These are phyloP conservation scores for Scaptomyza montana DNA, from an alignment of 1,140 invertebrate species.

Conservation along the genomic window DNA sequence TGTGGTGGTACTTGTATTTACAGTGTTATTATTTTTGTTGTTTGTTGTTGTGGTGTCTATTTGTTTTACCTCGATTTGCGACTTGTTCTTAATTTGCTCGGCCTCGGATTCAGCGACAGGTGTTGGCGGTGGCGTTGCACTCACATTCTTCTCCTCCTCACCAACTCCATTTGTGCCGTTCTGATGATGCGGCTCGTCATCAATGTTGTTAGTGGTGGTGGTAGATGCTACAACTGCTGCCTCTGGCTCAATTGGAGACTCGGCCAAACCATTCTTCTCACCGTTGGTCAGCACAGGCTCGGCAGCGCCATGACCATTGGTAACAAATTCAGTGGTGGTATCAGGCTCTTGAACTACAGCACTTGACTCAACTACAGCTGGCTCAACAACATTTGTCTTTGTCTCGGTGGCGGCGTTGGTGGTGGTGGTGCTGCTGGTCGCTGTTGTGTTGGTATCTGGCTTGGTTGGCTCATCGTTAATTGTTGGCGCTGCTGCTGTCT, in stretches of 20 bases:
- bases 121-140: slow-evolving; percentile 70
- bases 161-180: slow-evolving; percentile 70
- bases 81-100: slow-evolving; percentile 73
- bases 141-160: slow-evolving; percentile 49
- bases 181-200: slow-evolving; percentile 68
- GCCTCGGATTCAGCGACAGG: slow-evolving; percentile 64
- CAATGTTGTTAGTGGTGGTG: slow-evolving; percentile 56
- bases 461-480: slow-evolving; percentile 50
- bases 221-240: slow-evolving; percentile 21
- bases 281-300: slow-evolving; percentile 64
- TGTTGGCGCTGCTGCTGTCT: slow-evolving; percentile 35
- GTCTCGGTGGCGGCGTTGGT: slow-evolving; percentile 37
- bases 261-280: slow-evolving; percentile 63
- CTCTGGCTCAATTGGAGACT: slow-evolving; percentile 59
- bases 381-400: slow-evolving; percentile 85
- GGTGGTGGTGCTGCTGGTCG: slow-evolving; percentile 19
- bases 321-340: slow-evolving; percentile 52
- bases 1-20: slow-evolving; percentile 70
- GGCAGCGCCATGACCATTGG: slow-evolving; percentile 63
- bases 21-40: slow-evolving; percentile 56
- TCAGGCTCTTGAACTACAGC: slow-evolving; percentile 23
- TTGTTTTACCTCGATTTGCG: slow-evolving; percentile 83
- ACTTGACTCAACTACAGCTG: slow-evolving; percentile 41
- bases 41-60: slow-evolving; percentile 49
- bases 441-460: slow-evolving; percentile 20